Conservation (phyloP, 2,888 invertebrate species). For the Orthosia cruda region DNA sequence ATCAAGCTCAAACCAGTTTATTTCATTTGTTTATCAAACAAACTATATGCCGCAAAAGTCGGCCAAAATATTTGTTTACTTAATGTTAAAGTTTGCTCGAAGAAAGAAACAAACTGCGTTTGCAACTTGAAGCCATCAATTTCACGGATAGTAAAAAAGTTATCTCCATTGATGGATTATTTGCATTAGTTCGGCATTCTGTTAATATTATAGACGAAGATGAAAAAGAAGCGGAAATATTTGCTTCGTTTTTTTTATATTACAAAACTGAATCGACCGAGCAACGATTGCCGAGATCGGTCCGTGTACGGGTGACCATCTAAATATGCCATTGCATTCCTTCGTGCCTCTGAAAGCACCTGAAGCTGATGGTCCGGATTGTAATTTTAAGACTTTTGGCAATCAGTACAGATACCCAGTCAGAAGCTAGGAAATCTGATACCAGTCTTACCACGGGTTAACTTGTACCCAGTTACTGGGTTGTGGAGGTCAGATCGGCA, state of each 20-base stretch:
- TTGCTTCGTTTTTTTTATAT: neutral
- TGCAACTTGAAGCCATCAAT: slow-evolving; percentile 31
- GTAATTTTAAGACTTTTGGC: too few relatives aligned
- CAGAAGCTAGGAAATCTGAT: too few relatives aligned
- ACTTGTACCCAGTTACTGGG: too few relatives aligned
- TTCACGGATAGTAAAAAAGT: slow-evolving; percentile 21
- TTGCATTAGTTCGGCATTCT: slow-evolving; percentile 1
- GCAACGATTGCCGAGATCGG: too few relatives aligned
- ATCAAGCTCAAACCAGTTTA: neutral
- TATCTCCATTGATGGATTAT: slow-evolving; percentile 26
- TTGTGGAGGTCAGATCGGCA: too few relatives aligned
- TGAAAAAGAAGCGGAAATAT: neutral
- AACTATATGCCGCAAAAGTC: slow-evolving; percentile 35
- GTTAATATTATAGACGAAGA: neutral
- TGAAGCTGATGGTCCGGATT: too few relatives aligned
- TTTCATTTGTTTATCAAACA: slow-evolving; percentile 18
- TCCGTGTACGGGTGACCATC: too few relatives aligned
- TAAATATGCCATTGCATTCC: too few relatives aligned
- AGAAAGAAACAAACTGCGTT: slow-evolving; percentile 4
- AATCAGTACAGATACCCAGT: too few relatives aligned
- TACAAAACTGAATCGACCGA: too few relatives aligned
- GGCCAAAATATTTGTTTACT: slow-evolving; percentile 9
- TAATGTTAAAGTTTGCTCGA: slow-evolving; percentile 44
- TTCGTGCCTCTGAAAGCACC: too few relatives aligned
- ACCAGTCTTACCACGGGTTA: too few relatives aligned